These are phyloP conservation scores for Daktulosphaira vitifoliae DNA, from an alignment of 1,140 invertebrate genomes.

Conservation along the genomic window DNA sequence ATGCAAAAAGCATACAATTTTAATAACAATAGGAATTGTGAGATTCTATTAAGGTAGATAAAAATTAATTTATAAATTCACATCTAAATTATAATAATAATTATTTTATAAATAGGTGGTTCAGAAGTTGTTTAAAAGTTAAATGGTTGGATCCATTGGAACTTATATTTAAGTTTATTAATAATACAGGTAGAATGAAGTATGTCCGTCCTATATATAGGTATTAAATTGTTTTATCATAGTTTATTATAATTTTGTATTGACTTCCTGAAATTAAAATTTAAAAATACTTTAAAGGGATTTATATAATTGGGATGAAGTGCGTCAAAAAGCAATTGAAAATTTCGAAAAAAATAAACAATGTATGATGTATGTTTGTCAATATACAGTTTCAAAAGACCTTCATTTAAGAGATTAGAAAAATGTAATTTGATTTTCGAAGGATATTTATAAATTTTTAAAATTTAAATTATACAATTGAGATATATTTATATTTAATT, in stretches of 20 bases:
- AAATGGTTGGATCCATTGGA: constrained; percentile 58
- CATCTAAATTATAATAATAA: neutral
- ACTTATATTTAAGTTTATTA: constrained; percentile 64
- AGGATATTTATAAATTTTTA: no score
- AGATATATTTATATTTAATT: no score
- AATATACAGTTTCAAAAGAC: constrained; percentile 30
- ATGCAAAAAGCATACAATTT: constrained; percentile 64
- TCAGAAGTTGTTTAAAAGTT: constrained; percentile 65
- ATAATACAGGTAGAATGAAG: constrained; percentile 80
- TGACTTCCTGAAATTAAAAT: no score
- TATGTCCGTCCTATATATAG: constrained; percentile 75
- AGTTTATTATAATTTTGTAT: neutral
- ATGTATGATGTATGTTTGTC: constrained; percentile 69
- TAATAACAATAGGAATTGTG: constrained; percentile 58
- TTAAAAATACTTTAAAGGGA: constrained; percentile 50
- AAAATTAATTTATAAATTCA: constrained; percentile 13
- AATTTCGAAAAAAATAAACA: constrained; percentile 61
- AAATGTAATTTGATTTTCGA: neutral
- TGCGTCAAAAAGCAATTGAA: constrained; percentile 56
- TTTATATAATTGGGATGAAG: constrained; percentile 68
- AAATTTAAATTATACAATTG: no score
- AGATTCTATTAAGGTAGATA: constrained; percentile 59
- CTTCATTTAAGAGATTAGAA: constrained; percentile 20
- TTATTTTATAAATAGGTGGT: constrained; percentile 58
- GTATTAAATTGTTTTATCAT: constrained; percentile 39